Percentiles rank a stretch among this genome's conserved stretches.
Conservation (phyloP, 2,797 vertebrate genomes). For the Amazona finschi region DNA sequence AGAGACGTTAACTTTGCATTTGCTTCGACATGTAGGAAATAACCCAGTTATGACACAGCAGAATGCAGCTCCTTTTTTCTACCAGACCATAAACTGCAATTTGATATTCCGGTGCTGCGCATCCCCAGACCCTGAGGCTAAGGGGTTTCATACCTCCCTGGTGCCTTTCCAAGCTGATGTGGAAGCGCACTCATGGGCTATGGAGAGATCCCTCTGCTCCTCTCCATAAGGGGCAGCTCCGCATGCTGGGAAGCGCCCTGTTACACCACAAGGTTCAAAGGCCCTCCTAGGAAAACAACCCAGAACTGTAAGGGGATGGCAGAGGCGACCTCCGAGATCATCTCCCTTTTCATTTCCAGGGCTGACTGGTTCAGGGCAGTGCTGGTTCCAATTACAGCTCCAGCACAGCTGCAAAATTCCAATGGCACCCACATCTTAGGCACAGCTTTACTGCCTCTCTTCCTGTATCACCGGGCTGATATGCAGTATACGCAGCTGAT, state of each 20-base stretch:
- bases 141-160: rapidly evolving
- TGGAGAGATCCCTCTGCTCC: rapidly evolving
- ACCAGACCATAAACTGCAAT: neutral
- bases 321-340: neutral
- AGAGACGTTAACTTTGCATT: neutral
- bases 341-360: neutral
- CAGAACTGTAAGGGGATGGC: neutral
- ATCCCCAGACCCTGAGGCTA: neutral
- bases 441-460: conserved; percentile 20
- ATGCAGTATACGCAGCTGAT: conserved; percentile 35
- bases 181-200: rapidly evolving
- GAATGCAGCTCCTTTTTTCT: neutral
- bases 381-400: conserved; percentile 38
- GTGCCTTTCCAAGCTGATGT: neutral
- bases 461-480: conserved; percentile 21
- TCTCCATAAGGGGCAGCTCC: neutral
- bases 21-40: neutral
- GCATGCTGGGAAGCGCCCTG: rapidly evolving
- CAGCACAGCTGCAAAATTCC: conserved; percentile 58
- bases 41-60: neutral
- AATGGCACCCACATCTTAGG: conserved; percentile 43
- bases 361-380: neutral
- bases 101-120: neutral
- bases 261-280: neutral
- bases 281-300: neutral